Percentiles rank a stretch among this genome's conserved stretches.
Evolutionary conservation across 2,888 invertebrate species (phyloP).

Genomic region (Oligia fasciuncula): DNA sequence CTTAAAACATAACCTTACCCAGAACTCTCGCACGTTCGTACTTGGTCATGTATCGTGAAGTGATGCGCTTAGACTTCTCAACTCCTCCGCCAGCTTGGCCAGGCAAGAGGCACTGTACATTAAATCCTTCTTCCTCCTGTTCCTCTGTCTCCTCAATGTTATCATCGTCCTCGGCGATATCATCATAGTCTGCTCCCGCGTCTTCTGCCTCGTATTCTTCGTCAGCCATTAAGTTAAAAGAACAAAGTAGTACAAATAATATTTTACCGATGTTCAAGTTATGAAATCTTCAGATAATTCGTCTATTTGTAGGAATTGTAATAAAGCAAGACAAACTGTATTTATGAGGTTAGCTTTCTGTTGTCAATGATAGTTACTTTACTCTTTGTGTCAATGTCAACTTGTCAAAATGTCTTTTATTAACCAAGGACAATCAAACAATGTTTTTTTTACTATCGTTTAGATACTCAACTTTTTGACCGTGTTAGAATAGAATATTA

Average conservation of each 20-base stretch:
- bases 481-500: background rate
- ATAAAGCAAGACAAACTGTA: background rate
- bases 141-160: slow-evolving; percentile 96
- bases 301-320: slow-evolving; percentile 2
- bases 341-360: slow-evolving; percentile 29
- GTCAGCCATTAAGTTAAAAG: slow-evolving; percentile 91
- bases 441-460: background rate
- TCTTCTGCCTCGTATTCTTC: slow-evolving; percentile 96
- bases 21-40: slow-evolving; percentile 88
- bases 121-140: slow-evolving; percentile 96
- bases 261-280: background rate
- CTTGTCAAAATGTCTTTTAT: too few relatives aligned
- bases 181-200: slow-evolving; percentile 96
- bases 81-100: slow-evolving; percentile 95
- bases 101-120: slow-evolving; percentile 95
- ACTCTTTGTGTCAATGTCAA: background rate
- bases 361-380: too few relatives aligned
- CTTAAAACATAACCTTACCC: slow-evolving; percentile 72
- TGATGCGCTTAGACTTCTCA: slow-evolving; percentile 96
- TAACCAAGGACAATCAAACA: too few relatives aligned
- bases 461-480: background rate
- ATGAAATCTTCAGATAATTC: background rate
- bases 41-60: slow-evolving; percentile 99
- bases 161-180: slow-evolving; percentile 95
- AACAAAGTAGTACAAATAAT: background rate